Evolutionary conservation across 35 echinoderm and acorn worm species (phyloP).

Genomic region (Apostichopus californicus): DNA sequence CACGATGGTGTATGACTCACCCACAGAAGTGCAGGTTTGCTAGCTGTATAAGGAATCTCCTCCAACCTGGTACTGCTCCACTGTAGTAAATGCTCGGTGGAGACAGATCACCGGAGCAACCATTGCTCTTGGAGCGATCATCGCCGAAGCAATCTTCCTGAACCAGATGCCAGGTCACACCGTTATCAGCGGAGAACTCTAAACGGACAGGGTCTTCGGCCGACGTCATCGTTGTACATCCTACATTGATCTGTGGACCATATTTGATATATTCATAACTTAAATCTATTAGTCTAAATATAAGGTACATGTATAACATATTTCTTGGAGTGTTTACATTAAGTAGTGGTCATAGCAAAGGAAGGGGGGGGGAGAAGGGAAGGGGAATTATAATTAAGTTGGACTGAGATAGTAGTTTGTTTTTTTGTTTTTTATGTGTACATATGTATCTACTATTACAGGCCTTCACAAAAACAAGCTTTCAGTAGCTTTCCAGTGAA

Average conservation of each 20-base stretch:
- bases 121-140: conserved; percentile 48
- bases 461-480: no score
- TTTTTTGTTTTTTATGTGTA: no score
- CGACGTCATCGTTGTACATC: conserved; percentile 58
- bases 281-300: no score
- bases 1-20: conserved; percentile 36
- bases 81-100: conserved; percentile 80
- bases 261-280: no score
- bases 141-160: conserved; percentile 66
- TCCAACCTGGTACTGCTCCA: conserved; percentile 73
- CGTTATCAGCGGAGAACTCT: conserved; percentile 73
- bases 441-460: no score
- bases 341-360: no score
- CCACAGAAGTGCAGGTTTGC: conserved; percentile 88
- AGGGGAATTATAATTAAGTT: no score
- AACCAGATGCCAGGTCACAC: conserved; percentile 80
- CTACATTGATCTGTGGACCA: conserved; percentile 80
- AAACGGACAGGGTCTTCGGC: conserved; percentile 56
- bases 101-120: conserved; percentile 66
- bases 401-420: no score
- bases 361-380: no score
- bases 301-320: no score
- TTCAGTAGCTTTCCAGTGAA: no score
- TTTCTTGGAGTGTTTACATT: no score
- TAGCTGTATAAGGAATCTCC: conserved; percentile 66